Conservation (phyloP, 2,797 vertebrate species). For the Karalla daura region DNA sequence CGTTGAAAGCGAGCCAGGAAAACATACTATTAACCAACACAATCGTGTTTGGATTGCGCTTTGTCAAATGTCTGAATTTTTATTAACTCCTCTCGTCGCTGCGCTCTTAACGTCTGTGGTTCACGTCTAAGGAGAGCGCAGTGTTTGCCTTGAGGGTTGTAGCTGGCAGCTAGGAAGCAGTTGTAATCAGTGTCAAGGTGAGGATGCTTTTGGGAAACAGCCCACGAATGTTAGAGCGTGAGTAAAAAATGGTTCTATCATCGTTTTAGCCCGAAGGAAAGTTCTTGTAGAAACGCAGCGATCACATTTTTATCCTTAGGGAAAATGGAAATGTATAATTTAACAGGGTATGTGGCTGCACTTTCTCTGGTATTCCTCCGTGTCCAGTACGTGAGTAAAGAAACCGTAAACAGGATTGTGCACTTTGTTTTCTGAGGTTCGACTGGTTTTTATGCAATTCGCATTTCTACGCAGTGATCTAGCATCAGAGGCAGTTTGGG, state of each 20-base stretch:
- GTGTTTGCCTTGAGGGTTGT: not conserved
- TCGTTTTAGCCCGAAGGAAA: not conserved
- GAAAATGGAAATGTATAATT: not conserved
- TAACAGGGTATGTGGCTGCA: not conserved
- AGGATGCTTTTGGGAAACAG: not conserved
- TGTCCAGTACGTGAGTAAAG: not conserved
- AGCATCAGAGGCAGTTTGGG: no score
- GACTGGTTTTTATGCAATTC: not conserved
- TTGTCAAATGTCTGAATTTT: not conserved
- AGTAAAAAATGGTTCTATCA: not conserved
- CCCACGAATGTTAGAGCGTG: not conserved
- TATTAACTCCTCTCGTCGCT: not conserved
- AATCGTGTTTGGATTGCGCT: not conserved
- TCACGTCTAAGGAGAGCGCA: not conserved
- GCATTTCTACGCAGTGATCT: no score
- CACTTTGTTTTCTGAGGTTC: not conserved
- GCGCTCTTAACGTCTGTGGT: not conserved
- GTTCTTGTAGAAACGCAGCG: not conserved
- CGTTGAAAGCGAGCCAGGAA: not conserved
- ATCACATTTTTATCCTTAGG: not conserved
- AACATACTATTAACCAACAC: not conserved
- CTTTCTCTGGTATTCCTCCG: not conserved
- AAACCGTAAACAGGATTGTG: not conserved
- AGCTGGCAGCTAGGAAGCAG: not conserved
- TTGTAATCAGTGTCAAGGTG: not conserved